These are phyloP conservation scores for Leptestheria dahalacensis DNA, from an alignment of 1,140 invertebrate species.

Conservation along the genomic window DNA sequence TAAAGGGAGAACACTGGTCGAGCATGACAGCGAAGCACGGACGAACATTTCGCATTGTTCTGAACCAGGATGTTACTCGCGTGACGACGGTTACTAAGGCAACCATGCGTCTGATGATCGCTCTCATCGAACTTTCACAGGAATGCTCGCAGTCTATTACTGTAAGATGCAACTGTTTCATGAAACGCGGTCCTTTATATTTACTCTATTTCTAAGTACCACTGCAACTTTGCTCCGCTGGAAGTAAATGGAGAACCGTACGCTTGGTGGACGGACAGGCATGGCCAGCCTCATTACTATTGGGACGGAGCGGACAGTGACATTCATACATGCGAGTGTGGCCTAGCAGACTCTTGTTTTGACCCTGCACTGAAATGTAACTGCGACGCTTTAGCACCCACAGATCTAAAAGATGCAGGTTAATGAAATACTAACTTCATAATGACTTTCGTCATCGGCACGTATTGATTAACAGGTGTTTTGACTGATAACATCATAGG, in stretches of 20 bases:
- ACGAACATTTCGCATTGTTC: background rate
- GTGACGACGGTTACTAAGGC: background rate
- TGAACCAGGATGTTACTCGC: background rate
- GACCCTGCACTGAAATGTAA: background rate
- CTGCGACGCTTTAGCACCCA: background rate
- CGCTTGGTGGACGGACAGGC: background rate
- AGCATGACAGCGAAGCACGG: background rate
- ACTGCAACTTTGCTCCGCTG: background rate
- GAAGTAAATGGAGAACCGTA: background rate
- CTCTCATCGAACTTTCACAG: background rate
- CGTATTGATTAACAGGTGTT: too few relatives aligned
- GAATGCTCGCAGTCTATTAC: background rate
- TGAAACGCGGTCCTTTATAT: background rate
- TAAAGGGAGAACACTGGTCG: background rate
- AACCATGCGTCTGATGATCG: background rate
- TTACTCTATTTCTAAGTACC: background rate
- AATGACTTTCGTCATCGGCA: too few relatives aligned
- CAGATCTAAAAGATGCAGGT: background rate
- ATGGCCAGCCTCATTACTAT: background rate
- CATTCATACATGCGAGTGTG: background rate
- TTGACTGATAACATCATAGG: too few relatives aligned
- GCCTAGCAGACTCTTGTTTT: background rate
- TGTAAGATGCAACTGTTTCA: background rate
- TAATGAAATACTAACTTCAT: background rate
- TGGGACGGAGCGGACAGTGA: background rate